These are phyloP conservation scores for Microctenopoma lineatum DNA, from an alignment of 2,797 vertebrate species.

Conservation along the genomic window DNA sequence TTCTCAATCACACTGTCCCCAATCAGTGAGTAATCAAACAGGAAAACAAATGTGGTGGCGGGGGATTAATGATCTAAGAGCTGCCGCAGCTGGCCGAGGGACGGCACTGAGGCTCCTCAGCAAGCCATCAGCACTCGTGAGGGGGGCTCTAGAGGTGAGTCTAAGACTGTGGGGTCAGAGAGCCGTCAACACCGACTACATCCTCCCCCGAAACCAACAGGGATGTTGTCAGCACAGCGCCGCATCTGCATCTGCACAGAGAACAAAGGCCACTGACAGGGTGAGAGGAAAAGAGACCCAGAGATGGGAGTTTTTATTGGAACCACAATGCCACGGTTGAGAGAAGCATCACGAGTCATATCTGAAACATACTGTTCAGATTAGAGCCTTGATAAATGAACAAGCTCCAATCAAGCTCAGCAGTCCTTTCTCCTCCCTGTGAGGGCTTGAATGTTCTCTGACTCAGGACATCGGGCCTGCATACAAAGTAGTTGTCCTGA, in stretches of 20 bases:
- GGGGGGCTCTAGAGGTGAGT: constrained; percentile 58
- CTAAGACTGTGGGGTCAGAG: constrained; percentile 58
- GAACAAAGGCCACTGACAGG: constrained; percentile 72
- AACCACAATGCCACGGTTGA: constrained; percentile 65
- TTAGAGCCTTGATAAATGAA: constrained; percentile 79
- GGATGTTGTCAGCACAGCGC: constrained; percentile 66
- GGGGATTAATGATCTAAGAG: constrained; percentile 74
- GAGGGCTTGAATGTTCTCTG: constrained; percentile 28
- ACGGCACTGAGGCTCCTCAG: constrained; percentile 47
- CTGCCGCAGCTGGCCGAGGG: constrained; percentile 64
- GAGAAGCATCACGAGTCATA: constrained; percentile 71
- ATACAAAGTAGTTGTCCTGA: constrained; percentile 26
- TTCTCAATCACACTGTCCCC: constrained; percentile 46
- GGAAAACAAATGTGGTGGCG: constrained; percentile 59
- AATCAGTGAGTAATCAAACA: constrained; percentile 67
- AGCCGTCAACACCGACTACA: constrained; percentile 60
- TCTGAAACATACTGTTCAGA: constrained; percentile 79
- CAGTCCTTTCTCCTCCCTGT: constrained; percentile 33
- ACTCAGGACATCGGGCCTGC: constrained; percentile 21
- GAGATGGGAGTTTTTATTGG: constrained; percentile 59
- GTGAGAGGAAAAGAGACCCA: constrained; percentile 30
- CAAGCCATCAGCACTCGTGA: constrained; percentile 50
- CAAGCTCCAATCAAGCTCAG: constrained; percentile 48
- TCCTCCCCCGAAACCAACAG: constrained; percentile 73
- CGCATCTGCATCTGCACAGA: constrained; percentile 71